Percentiles rank a stretch among this genome's conserved stretches.
phyloP scores from a whole-genome alignment of 2,888 invertebrate species.

The Chymomyza caudatula region DNA sequence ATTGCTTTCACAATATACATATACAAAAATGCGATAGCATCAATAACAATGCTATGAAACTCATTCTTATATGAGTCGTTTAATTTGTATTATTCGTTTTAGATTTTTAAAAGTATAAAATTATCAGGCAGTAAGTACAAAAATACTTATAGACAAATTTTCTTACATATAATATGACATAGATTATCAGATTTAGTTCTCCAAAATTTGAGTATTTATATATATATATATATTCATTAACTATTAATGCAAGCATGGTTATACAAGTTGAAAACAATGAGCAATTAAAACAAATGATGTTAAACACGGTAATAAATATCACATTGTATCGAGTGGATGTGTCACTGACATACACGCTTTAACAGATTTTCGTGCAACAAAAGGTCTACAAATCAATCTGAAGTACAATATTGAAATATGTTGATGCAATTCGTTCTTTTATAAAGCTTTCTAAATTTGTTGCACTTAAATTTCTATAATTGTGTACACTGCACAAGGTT shows the following conservation, averaged over 20 bases:
- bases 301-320: constrained; percentile 68
- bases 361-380: background rate
- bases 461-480: background rate
- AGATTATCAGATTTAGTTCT: background rate
- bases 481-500: too few species aligned
- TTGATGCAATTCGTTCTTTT: too few species aligned
- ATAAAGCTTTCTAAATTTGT: too few species aligned
- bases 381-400: constrained; percentile 5
- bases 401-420: too few species aligned
- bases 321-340: constrained; percentile 50
- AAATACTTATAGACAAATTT: constrained; percentile 52
- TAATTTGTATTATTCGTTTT: background rate
- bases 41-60: background rate
- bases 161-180: background rate
- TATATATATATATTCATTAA: background rate
- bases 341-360: constrained; percentile 43
- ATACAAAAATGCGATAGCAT: background rate
- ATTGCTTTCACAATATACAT: background rate
- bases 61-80: background rate
- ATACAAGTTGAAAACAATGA: background rate
- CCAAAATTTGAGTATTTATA: background rate
- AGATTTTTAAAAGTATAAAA: background rate
- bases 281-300: constrained; percentile 4
- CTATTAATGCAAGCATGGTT: background rate
- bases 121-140: constrained; percentile 23